These are phyloP conservation scores for Ceratina calcarata DNA, from an alignment of 1,140 invertebrate genomes.

Conservation along the genomic window DNA sequence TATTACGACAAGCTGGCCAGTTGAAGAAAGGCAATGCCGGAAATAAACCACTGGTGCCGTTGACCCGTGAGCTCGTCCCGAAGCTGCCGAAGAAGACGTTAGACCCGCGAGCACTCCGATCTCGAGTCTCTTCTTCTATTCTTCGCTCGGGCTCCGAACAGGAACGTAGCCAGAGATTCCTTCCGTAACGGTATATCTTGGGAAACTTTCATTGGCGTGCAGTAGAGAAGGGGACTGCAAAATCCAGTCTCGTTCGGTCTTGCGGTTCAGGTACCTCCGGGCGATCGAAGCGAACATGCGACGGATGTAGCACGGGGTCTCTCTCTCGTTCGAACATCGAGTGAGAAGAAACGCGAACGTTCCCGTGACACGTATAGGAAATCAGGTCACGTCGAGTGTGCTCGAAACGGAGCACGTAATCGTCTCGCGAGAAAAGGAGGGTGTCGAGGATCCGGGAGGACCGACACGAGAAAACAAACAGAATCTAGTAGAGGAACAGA, in stretches of 20 bases:
- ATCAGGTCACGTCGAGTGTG: conserved; percentile 29
- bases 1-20: conserved; percentile 36
- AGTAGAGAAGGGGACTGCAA: conserved; percentile 3
- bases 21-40: conserved; percentile 75
- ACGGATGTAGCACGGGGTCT: conserved; percentile 12
- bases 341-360: not conserved
- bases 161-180: conserved; percentile 28
- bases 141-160: not conserved
- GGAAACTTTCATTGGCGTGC: conserved; percentile 36
- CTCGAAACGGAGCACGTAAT: not conserved
- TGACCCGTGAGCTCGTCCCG: conserved; percentile 65
- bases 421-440: too few relatives aligned
- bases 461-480: not conserved
- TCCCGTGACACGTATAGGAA: not conserved
- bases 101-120: not conserved
- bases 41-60: conserved; percentile 77
- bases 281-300: not conserved
- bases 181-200: conserved; percentile 39
- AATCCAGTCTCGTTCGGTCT: conserved; percentile 18
- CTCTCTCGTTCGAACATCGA: too few relatives aligned
- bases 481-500: not conserved
- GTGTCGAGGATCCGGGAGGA: not conserved
- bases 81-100: conserved; percentile 5
- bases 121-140: not conserved
- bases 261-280: conserved; percentile 14